phyloP scores from a whole-genome alignment of 92 coral and sea anemone genomes.

The Bergia sp. region DNA sequence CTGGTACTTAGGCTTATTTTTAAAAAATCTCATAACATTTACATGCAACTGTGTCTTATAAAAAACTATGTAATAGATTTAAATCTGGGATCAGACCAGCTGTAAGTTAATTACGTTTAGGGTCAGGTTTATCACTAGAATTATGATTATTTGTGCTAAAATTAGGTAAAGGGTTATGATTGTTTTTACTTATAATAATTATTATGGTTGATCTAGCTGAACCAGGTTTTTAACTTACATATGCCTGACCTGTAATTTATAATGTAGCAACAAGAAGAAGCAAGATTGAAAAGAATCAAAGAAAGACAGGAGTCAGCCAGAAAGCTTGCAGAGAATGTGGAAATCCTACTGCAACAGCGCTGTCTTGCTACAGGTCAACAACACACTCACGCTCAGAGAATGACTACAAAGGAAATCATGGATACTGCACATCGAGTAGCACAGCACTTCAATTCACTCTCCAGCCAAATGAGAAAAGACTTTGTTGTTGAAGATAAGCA shows the following conservation, averaged over 20 bases:
- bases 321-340: constrained; percentile 90
- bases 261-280: constrained; percentile 73
- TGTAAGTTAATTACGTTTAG: too few relatives aligned
- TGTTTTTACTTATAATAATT: not conserved
- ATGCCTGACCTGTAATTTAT: not conserved
- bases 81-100: too few relatives aligned
- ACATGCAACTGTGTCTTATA: too few relatives aligned
- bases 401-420: constrained; percentile 68
- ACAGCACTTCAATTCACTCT: constrained; percentile 64
- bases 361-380: constrained; percentile 61
- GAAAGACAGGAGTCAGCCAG: constrained; percentile 90
- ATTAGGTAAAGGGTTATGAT: too few relatives aligned
- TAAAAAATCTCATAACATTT: too few relatives aligned
- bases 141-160: too few relatives aligned
- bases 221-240: too few relatives aligned
- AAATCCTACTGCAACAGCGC: constrained; percentile 80
- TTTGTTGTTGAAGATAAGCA: constrained; percentile 64
- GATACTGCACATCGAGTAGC: constrained; percentile 85
- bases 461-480: constrained; percentile 70
- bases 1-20: too few relatives aligned
- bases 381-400: constrained; percentile 38
- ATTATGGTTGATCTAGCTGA: too few relatives aligned
- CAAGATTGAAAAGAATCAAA: constrained; percentile 84
- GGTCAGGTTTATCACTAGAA: too few relatives aligned
- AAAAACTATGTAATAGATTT: too few relatives aligned